Conservation (phyloP, 2,113 vertebrate species). For the Nothoprocta pentlandii region DNA sequence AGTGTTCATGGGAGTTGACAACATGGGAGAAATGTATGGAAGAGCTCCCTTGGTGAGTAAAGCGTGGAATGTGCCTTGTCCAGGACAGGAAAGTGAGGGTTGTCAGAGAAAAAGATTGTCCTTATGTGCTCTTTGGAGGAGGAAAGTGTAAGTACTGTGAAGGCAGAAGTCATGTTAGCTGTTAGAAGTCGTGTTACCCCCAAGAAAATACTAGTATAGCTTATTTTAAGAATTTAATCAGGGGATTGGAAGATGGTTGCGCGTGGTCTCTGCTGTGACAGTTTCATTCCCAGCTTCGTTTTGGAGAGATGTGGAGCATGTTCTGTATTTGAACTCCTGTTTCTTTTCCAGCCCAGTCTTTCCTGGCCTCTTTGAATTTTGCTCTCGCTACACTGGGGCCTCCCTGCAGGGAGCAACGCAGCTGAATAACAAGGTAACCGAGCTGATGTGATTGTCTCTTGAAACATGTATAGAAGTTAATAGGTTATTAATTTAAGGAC, state of each 20-base stretch:
- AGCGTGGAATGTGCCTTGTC: background rate
- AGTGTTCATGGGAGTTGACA: background rate
- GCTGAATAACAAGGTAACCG: constrained; percentile 94
- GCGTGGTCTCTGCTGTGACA: background rate
- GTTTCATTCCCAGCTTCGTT: background rate
- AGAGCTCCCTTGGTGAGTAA: background rate
- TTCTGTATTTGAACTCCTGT: background rate
- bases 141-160: background rate
- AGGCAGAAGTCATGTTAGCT: fast-evolving
- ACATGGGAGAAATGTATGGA: background rate
- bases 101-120: background rate
- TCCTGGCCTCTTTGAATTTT: constrained; percentile 98
- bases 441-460: background rate
- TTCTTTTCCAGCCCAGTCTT: constrained; percentile 90
- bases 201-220: background rate
- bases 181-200: background rate
- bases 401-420: constrained; percentile 98
- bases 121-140: background rate
- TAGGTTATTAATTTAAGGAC: background rate
- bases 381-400: constrained; percentile 96
- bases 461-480: fast-evolving
- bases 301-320: background rate
- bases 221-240: background rate
- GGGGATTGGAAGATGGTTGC: background rate
- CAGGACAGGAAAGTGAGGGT: background rate